phyloP scores from a whole-genome alignment of 2,888 invertebrate species.

The Ischnus inquisitorius region DNA sequence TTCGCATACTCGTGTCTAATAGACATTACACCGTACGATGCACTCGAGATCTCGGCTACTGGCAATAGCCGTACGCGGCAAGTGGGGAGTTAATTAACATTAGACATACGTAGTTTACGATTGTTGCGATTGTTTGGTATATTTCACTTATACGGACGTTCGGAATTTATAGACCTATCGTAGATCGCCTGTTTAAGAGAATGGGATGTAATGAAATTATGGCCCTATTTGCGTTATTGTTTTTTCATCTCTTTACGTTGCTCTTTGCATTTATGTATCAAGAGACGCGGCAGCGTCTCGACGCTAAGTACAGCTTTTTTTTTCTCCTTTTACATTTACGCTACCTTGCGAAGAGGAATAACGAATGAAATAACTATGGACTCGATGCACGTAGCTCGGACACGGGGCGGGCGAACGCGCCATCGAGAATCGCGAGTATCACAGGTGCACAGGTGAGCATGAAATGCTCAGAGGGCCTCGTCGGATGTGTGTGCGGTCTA shows the following conservation, averaged over 20 bases:
- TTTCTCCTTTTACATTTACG: neutral
- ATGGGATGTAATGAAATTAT: neutral
- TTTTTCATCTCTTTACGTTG: no score
- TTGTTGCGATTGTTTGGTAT: constrained; percentile 22
- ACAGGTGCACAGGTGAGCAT: neutral
- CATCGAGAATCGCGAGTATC: constrained; percentile 20
- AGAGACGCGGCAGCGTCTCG: no score
- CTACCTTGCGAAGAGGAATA: neutral
- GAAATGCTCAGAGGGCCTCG: neutral
- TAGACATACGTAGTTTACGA: constrained; percentile 6
- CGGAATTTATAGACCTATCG: neutral
- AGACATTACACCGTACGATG: constrained; percentile 44
- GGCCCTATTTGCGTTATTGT: no score
- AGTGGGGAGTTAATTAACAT: neutral
- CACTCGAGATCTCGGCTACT: constrained; percentile 32
- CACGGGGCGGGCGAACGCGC: neutral
- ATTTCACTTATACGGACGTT: constrained; percentile 37
- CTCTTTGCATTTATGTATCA: no score
- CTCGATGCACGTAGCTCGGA: constrained; percentile 17
- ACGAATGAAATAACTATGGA: constrained; percentile 2
- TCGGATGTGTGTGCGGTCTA: constrained; percentile 10
- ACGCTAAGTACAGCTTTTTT: neutral
- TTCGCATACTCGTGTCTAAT: constrained; percentile 46
- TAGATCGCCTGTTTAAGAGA: neutral
- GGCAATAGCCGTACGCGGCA: neutral